Evolutionary conservation across 2,888 invertebrate genomes (phyloP), one percentile per base, ranked within the genome.

Genomic region (Macrosiphum euphorbiae): DNA sequence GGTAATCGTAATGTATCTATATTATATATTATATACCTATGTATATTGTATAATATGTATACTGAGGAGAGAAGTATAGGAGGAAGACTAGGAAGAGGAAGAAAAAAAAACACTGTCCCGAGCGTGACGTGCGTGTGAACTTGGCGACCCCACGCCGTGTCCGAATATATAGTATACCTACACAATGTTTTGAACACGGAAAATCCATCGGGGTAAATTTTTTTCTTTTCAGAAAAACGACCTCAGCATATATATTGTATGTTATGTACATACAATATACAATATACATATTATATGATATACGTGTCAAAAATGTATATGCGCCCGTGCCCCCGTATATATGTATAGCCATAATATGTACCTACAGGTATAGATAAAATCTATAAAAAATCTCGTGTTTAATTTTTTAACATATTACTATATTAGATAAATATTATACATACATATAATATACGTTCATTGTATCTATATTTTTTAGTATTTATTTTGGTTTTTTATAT

Each of bases 71-170:
- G 8, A 35, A 78, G 3, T 78, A n/a, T 44, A 78, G 35, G 24
- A 28, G 85, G 44, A 24, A 13, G 35, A 78, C 20, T 11, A 28
- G 85, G 44, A 24, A 13, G 35, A 85, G 47, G 90, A 84, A 26
- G 20, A 55, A n/a, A 41, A 84, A 58, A 85, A 28, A 44, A 91
- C 20, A 86, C n/a, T 28, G 92, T 52, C 28, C 87, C 10, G 92
- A 87, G 87, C 87, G 92, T 92, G 87, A 92, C 92, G 92, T 92
- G 87, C 92, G 87, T 67, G 92, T 92, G 92, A 92, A 92, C 92
- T 92, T 87, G 20, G 50, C 87, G 92, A 92, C 92, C 92, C 92
- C 87, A 87, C 92, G 87, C 67, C 87, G 87, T 67, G 92, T 87
- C 92, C 92, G 67, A 87, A 87, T 87, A 41, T 35, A 78, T 24